A percentile compares a stretch with the other conserved stretches of the same genome.
phyloP scores from a whole-genome alignment of 2,888 invertebrate species.

The Dryobota labecula region DNA sequence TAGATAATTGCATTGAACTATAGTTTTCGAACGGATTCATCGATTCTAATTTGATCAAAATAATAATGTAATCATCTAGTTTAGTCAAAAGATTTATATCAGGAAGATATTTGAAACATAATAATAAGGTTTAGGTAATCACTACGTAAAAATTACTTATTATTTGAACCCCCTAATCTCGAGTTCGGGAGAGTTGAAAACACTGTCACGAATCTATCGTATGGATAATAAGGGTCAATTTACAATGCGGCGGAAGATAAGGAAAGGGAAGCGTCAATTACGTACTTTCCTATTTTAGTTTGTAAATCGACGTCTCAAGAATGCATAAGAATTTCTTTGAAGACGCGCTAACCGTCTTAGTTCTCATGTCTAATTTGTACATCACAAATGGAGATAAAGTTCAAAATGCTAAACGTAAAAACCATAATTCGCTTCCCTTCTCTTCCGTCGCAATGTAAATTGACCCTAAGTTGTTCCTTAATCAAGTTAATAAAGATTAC shows the following conservation, averaged over 20 bases:
- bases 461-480: slow-evolving; percentile 43
- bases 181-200: neutral
- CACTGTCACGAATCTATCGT: neutral
- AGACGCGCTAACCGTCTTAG: slow-evolving; percentile 8
- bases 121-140: neutral
- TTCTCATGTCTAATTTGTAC: slow-evolving; percentile 20
- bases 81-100: neutral
- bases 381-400: slow-evolving; percentile 27
- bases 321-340: slow-evolving; percentile 25
- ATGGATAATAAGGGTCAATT: neutral
- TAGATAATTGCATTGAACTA: slow-evolving; percentile 49
- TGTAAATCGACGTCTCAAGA: neutral
- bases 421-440: slow-evolving; percentile 30
- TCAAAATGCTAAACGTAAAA: slow-evolving; percentile 35
- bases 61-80: slow-evolving; percentile 14
- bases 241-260: neutral
- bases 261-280: neutral
- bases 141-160: neutral
- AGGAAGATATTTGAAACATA: neutral
- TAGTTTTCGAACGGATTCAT: slow-evolving; percentile 15
- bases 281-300: neutral
- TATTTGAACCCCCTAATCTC: neutral
- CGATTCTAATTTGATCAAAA: slow-evolving; percentile 38
- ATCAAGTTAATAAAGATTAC: slow-evolving; percentile 48
- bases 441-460: slow-evolving; percentile 43